Evolutionary conservation across 2,797 vertebrate genomes (phyloP), one percentile per base, ranked within the genome.

Genomic region (Protonibea diacanthus): DNA sequence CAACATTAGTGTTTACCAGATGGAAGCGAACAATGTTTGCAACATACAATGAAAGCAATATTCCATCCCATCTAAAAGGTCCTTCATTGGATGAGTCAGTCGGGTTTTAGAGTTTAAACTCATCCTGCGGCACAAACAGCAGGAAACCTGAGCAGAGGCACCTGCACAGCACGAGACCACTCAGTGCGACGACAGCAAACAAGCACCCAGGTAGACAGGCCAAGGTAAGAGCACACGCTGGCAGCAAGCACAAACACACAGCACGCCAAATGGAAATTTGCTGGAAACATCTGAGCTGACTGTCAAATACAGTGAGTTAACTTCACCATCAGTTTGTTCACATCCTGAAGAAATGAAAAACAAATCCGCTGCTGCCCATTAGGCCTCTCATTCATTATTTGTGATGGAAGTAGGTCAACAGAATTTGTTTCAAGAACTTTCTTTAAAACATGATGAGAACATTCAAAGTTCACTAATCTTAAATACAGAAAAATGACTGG

Each of bases 131-230:
- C 61, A 66, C 73, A 69, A 80, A 78, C 81, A 86, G 13, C 52
- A 40, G 1, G 18, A 25, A 40, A 44, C n/a, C 60, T 1, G 6
- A 63, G 13, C 53, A 10, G 74, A 62, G 62, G 48, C 45, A 47
- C 55, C 69, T 2, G 53, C 78, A 67, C 86, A 85, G 85, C 69
- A 63, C 68, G 86, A 75, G n/a, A 27, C 72, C 86, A 91, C 90
- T 91, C 81, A 77, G 52, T 25, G 63, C 61, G 65, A 27, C 20
- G 7, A 65, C 77, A 55, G 20, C 55, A 78, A 80, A 85, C 68
- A 69, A 57, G 13, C 66, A 52, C 59, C 27, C 68, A 84, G 77
- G 82, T 82, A 38, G 2, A 38, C 49, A 7, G 45, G 42, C 65
- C 21, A 23, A 12, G 49, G 58, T 25, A 42, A 77, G 51, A 40